Base-by-base conservation (phyloP, 2,888 invertebrate genomes). In the Chrysolina haemoptera region DNA sequence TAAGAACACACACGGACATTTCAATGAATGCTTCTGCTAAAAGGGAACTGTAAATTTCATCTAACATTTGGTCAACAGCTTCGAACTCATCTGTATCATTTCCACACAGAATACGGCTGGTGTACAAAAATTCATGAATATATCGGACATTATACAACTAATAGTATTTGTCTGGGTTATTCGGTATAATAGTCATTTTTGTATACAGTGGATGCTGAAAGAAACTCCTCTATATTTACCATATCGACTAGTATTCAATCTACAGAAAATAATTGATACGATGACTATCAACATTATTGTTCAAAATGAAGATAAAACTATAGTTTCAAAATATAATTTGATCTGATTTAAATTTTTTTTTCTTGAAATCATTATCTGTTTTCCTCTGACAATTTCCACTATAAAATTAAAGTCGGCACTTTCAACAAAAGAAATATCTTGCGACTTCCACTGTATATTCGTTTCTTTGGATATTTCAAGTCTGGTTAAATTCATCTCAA, bases 1-100 rank as follows among this genome's bases (percentile, higher is more conserved):
- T 89, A 89, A 67, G 89, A 90, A 90, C 90, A 90, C 90, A 90
- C 90, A 90, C 89, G 89, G 89, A 90, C 88, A 89, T 88, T 88
- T 89, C 86, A 87, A 77, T 83, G 81, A 81, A 82, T 82, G 81
- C 80, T 80, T 83, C 80, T 81, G 81, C 84, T 84, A 84, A 81
- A 80, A 82, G 81, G 80, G 84, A 67, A 81, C 82, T 83, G 82
- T 84, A 81, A 82, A 81, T 80, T 83, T 80, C 62, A 80, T 83
- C 84, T 85, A 85, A 86, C 82, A 82, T 83, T 82, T 86, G 85
- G 85, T 86, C 85, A 85, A 86, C 84, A 83, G 82, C 84, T 81
- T 81, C 77, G 71, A 74, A 79, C 75, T 78, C 74, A 76, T 73
- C 63, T 68, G 71, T 68, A 68, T 68, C 73, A 77, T 79, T 79